Evolutionary conservation across 2,113 vertebrate genomes (phyloP).

Genomic region (Mohoua ochrocephala): DNA sequence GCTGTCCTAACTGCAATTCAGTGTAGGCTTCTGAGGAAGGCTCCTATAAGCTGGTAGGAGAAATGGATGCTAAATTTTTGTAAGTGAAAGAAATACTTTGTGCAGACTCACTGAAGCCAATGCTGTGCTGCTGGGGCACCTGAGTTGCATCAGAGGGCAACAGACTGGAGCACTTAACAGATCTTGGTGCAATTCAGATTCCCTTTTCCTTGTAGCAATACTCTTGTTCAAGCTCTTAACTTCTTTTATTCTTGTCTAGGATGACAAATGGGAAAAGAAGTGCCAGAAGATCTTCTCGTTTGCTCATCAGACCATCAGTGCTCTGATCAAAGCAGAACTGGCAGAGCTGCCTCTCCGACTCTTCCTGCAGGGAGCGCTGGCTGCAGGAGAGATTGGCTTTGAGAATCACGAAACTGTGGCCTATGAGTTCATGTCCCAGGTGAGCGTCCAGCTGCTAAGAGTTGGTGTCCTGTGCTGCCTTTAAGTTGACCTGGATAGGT

Average conservation of each 20-base stretch:
- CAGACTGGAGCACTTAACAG: neutral
- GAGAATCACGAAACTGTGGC: slow-evolving; percentile 98
- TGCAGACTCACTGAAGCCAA: neutral
- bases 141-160: neutral
- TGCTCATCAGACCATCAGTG: slow-evolving; percentile 97
- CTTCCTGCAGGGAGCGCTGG: slow-evolving; percentile 94
- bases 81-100: neutral
- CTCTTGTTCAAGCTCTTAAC: neutral
- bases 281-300: slow-evolving; percentile 99
- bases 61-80: neutral
- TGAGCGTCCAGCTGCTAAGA: neutral
- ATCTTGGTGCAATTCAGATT: neutral
- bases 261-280: slow-evolving; percentile 99
- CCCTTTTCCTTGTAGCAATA: neutral
- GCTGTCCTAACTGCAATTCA: neutral
- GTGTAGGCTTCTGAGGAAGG: neutral
- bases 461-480: neutral
- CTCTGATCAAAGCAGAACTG: slow-evolving; percentile 95
- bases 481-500: neutral
- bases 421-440: slow-evolving; percentile 99
- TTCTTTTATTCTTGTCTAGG: slow-evolving; percentile 70
- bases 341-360: slow-evolving; percentile 93
- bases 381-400: slow-evolving; percentile 95
- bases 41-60: neutral
- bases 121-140: neutral